phyloP scores from a whole-genome alignment of 37 sponge, comb jelly and placozoan species.

The Hexactinellida sp. region DNA sequence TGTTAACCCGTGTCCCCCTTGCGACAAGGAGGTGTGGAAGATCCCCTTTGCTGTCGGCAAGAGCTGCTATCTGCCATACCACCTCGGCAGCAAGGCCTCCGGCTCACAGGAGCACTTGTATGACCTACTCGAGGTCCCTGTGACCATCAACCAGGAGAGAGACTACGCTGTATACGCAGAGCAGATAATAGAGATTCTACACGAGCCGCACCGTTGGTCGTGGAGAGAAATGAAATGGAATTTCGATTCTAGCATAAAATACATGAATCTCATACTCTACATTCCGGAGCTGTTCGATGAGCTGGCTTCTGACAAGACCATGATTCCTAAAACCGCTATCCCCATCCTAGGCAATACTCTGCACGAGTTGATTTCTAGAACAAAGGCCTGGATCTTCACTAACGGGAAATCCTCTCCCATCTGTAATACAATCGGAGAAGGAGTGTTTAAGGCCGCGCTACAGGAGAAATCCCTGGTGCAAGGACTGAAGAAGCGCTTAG shows the following conservation, averaged over 20 bases:
- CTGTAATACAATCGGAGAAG: neutral
- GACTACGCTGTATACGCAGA: neutral
- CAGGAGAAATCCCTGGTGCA: neutral
- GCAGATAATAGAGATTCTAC: neutral
- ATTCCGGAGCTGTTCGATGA: neutral
- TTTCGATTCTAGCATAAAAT: constrained; percentile 13
- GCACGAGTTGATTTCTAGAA: neutral
- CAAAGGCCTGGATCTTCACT: neutral
- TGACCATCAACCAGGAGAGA: neutral
- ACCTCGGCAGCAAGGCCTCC: neutral
- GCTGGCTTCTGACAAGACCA: neutral
- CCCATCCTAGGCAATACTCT: neutral
- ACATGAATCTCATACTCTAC: constrained; percentile 4
- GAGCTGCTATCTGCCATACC: neutral
- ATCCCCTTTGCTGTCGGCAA: neutral
- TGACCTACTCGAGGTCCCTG: neutral
- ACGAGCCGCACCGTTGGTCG: neutral
- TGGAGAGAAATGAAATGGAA: neutral
- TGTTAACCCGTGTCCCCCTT: neutral
- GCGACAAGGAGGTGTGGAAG: neutral
- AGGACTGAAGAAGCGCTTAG: neutral
- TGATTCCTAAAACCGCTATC: neutral
- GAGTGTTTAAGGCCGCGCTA: neutral
- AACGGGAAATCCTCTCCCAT: neutral
- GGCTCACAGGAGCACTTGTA: neutral